phyloP scores from a whole-genome alignment of 2,888 invertebrate genomes.

The Xestia rhomboidea region DNA sequence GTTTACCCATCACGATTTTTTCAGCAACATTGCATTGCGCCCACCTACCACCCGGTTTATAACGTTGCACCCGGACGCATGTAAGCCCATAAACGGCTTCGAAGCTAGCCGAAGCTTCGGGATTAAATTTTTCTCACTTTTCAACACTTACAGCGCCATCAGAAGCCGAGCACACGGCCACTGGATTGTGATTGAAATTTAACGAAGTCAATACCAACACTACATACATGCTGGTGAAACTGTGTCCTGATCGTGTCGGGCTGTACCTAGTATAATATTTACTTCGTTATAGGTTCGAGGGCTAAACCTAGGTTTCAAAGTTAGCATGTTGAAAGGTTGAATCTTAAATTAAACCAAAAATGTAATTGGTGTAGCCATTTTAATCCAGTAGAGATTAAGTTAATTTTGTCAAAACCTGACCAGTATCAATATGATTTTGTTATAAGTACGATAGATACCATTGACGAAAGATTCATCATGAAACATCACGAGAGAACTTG shows the following conservation, averaged over 20 bases:
- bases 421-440: not conserved
- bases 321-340: no score
- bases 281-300: not conserved
- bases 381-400: not conserved
- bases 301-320: not conserved
- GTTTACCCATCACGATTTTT: not conserved
- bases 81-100: conserved; percentile 3
- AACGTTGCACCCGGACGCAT: not conserved
- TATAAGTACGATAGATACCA: no score
- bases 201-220: conserved; percentile 34
- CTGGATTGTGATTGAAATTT: conserved; percentile 51
- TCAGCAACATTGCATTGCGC: not conserved
- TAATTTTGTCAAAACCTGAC: no score
- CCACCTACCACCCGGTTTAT: not conserved
- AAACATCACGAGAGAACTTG: no score
- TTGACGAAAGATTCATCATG: no score
- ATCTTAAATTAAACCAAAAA: not conserved
- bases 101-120: not conserved
- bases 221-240: not conserved
- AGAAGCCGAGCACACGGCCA: conserved; percentile 47
- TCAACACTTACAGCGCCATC: conserved; percentile 36
- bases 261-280: not conserved
- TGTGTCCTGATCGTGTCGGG: not conserved
- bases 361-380: not conserved
- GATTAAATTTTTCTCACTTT: conserved; percentile 41